Evolutionary conservation across 2,888 invertebrate genomes (phyloP).

Genomic region (Gari tellinella): DNA sequence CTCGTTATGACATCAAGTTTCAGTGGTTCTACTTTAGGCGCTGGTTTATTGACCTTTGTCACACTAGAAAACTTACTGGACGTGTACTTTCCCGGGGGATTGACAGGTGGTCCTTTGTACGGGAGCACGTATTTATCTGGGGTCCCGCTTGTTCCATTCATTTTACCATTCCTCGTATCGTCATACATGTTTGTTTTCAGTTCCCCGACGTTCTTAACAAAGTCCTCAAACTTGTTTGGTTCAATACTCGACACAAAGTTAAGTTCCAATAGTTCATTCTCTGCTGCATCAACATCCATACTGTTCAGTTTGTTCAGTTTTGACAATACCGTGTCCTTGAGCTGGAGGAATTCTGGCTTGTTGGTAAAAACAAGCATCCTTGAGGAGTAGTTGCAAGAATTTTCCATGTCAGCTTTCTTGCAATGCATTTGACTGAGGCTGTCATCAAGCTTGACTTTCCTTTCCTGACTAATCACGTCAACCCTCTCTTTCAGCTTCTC

Average conservation of each 20-base stretch:
- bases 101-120: conserved; percentile 45
- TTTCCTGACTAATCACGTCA: conserved; percentile 55
- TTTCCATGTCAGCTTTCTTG: conserved; percentile 57
- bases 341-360: conserved; percentile 64
- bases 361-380: conserved; percentile 66
- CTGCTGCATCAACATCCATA: conserved; percentile 30
- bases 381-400: conserved; percentile 62
- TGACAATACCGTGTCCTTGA: conserved; percentile 52
- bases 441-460: conserved; percentile 44
- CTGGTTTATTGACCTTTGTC: conserved; percentile 6
- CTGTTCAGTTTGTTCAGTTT: conserved; percentile 52
- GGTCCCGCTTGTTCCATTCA: not conserved
- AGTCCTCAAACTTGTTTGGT: conserved; percentile 49
- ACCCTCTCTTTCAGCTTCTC: conserved; percentile 62
- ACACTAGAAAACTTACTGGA: conserved; percentile 8
- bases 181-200: conserved; percentile 41
- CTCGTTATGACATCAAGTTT: conserved; percentile 21
- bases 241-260: conserved; percentile 53
- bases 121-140: conserved; percentile 13
- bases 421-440: conserved; percentile 46
- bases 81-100: conserved; percentile 46
- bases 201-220: conserved; percentile 55
- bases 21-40: conserved; percentile 36
- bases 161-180: conserved; percentile 4
- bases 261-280: conserved; percentile 44